Evolutionary conservation across 2,797 vertebrate species (phyloP).

Genomic region (Pangasius larnaudii): DNA sequence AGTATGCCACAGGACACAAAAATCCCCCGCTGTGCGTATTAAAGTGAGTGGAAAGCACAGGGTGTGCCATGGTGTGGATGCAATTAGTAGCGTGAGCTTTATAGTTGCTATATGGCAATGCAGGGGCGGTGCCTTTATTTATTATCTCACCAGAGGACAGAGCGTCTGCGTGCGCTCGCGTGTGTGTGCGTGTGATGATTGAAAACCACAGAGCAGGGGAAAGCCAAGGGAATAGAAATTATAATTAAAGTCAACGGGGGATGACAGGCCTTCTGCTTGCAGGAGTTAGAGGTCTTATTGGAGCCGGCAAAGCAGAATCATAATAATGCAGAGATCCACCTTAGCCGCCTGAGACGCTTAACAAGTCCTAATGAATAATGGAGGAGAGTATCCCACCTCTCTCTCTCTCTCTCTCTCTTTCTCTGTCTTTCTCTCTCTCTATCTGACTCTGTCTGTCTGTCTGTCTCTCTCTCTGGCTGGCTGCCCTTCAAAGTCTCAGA

Average conservation of each 20-base stretch:
- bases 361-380: slow-evolving; percentile 62
- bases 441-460: slow-evolving; percentile 30
- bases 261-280: slow-evolving; percentile 56
- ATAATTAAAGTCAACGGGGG: slow-evolving; percentile 63
- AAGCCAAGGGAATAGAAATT: slow-evolving; percentile 56
- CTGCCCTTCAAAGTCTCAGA: slow-evolving; percentile 55
- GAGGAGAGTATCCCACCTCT: slow-evolving; percentile 55
- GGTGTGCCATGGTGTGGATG: slow-evolving; percentile 4
- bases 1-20: slow-evolving; percentile 4
- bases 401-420: slow-evolving; percentile 34
- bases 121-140: slow-evolving; percentile 38
- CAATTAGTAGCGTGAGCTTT: slow-evolving; percentile 35
- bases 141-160: slow-evolving; percentile 47
- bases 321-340: slow-evolving; percentile 61
- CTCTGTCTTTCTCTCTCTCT: slow-evolving; percentile 34
- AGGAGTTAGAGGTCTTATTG: slow-evolving; percentile 61
- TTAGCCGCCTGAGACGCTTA: slow-evolving; percentile 57
- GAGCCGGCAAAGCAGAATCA: slow-evolving; percentile 58
- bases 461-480: slow-evolving; percentile 21
- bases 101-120: slow-evolving; percentile 22
- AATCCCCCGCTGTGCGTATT: not conserved
- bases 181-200: slow-evolving; percentile 54
- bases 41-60: slow-evolving; percentile 15
- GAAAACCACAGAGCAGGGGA: slow-evolving; percentile 57
- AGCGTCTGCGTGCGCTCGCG: slow-evolving; percentile 5